Base-by-base conservation (phyloP, 2,888 invertebrate species). In the Aphrophora alni region DNA sequence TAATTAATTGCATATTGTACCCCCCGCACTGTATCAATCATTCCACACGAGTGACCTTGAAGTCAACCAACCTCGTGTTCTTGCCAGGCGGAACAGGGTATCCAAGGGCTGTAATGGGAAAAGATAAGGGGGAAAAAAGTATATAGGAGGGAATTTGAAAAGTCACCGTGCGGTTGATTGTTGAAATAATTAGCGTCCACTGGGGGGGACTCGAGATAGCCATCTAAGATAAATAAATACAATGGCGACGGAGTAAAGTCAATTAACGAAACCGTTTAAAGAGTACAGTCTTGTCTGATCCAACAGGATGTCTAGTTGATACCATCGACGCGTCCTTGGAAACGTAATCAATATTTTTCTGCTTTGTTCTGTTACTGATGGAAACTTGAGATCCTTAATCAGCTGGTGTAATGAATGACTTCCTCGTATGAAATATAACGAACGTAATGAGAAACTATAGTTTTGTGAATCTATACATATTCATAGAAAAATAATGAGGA, bases 81-180 rank as follows among this genome's bases (percentile, higher is more conserved):
- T 33, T 44, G 44, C 44, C 44, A 14, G 44, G 44, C 44, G 44
- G 8, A 44, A 44, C 44, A 44, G 44, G 14, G 44, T 44, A 4
- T 44, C 59, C 21, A 5, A 59, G 59, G 59, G 59, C 59, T 1
- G 59, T 59, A 59, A 59, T 59, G 59, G 59, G 59, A 21, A 59
- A 59, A 59, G 59, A 59, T 59, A 59, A 59, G 59, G 21, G 59
- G 17, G n/a, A n/a, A n/a, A 59, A 44, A 44, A 44, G 21, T 21
- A 59, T 59, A 21, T 44, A 44, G 14, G 14, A 44, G 44, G 14
- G 44, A 44, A 44, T 59, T 59, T 59, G 59, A 59, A 59, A 59
- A 59, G 59, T 59, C 59, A 59, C 59, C 59, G 59, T 59, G 59
- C 59, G 59, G 59, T 59, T 21, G 59, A 59, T 59, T 59, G 59